Evolutionary conservation across 2,797 vertebrate genomes (phyloP).

Genomic region (Borostomias antarcticus): DNA sequence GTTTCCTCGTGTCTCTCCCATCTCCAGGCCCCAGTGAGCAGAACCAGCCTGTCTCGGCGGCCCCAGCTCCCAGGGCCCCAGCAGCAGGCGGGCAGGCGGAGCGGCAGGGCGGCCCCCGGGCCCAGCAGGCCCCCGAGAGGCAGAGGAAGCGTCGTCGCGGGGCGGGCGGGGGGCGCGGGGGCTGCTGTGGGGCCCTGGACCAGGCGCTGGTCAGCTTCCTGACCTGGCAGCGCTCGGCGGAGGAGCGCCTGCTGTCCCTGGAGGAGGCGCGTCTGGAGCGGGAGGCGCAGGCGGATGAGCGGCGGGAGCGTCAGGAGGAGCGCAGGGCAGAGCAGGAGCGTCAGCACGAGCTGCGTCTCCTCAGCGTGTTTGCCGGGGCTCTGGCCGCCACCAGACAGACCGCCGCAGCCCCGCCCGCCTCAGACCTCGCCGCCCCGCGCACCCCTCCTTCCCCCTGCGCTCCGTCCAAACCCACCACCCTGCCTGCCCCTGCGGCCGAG

Average conservation of each 20-base stretch:
- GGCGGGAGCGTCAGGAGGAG: constrained; percentile 81
- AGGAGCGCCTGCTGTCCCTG: constrained; percentile 82
- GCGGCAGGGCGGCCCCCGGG: constrained; percentile 23
- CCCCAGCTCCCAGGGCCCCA: constrained; percentile 43
- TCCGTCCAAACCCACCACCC: constrained; percentile 36
- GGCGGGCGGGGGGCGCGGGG: constrained; percentile 57
- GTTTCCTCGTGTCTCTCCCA: constrained; percentile 1
- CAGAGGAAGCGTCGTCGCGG: constrained; percentile 76
- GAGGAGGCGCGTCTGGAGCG: constrained; percentile 79
- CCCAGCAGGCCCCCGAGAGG: constrained; percentile 33
- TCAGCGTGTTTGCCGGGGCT: constrained; percentile 80
- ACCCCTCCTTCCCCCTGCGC: constrained; percentile 38
- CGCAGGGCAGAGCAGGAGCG: constrained; percentile 79
- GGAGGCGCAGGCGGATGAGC: constrained; percentile 79
- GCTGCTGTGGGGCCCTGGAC: constrained; percentile 55
- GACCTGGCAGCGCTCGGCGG: constrained; percentile 70
- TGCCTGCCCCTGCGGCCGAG: constrained; percentile 4
- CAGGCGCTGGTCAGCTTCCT: constrained; percentile 77
- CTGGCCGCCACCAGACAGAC: constrained; percentile 63
- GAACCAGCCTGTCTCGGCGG: constrained; percentile 66
- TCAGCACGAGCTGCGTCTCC: constrained; percentile 83
- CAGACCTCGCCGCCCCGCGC: constrained; percentile 44
- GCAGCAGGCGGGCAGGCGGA: constrained; percentile 42
- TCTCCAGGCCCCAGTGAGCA: constrained; percentile 80
- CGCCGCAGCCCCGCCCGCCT: constrained; percentile 22